Evolutionary conservation across 2,797 vertebrate species (phyloP), one percentile per base, ranked within the genome.

Genomic region (Anas georgica): DNA sequence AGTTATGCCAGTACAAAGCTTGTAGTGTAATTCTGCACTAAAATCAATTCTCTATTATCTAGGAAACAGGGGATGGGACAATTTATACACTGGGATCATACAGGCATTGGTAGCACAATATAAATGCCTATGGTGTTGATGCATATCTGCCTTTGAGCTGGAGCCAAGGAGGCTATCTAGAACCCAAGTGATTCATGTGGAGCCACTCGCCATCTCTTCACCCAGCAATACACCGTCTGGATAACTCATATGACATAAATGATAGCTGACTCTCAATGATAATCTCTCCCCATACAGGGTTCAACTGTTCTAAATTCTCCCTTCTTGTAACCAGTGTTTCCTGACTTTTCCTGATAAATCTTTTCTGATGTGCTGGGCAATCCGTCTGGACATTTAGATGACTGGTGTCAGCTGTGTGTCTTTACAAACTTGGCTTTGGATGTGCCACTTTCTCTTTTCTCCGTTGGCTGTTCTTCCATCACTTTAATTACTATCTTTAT

Each of bases 291-390:
- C n/a, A 16, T 2, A 3, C 12, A 31, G 23, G 35, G 26, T 7
- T 76, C 60, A 82, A 21, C 63, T 39, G 16, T 12, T 79, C 29
- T 85, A 86, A 81, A 62, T 54, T 83, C 62, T 84, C 55, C 37
- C 5, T 46, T 83, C 45, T 58, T 85, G 37, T 70, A 77, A 52
- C 3, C 15, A 29, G 35, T 10, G 12, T 58, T 88, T 81, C 80
- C 91, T 72, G 45, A 22, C 59, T 87, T 94, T 80, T 91, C 68
- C 50, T 77, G 82, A 85, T 10, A 28, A 95, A 94, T 67, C 9
- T 31, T 83, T 60, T 64, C 72, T 67, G 46, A n/a, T 41, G 9
- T 39, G 10, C 39, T 59, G 43, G 33, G 46, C 59, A 85, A 79
- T 76, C 58, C 13, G 1, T 37, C 52, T 14, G 60, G 68, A 21